phyloP scores from a whole-genome alignment of 1,140 invertebrate genomes.

The Drosophila tani region DNA sequence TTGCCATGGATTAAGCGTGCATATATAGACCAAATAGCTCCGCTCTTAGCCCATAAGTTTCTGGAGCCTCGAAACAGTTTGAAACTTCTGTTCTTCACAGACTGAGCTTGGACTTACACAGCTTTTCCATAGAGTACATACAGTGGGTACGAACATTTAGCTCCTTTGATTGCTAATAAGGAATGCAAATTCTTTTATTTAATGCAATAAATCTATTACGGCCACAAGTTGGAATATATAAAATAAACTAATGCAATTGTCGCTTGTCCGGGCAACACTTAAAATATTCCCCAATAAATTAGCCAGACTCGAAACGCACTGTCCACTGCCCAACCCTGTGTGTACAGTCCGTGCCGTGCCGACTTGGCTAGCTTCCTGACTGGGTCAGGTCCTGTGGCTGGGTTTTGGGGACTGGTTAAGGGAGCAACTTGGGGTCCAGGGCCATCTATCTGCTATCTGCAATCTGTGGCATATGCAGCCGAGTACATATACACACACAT shows the following conservation, averaged over 20 bases:
- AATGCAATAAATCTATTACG: neutral
- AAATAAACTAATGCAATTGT: constrained; percentile 18
- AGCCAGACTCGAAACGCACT: neutral
- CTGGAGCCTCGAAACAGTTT: neutral
- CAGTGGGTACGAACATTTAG: neutral
- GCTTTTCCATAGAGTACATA: neutral
- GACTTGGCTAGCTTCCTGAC: constrained; percentile 15
- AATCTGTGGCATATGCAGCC: constrained; percentile 62
- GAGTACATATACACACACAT: constrained; percentile 12
- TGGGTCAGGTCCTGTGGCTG: neutral
- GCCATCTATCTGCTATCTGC: constrained; percentile 59
- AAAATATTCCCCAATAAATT: constrained; percentile 6
- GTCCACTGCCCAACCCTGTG: neutral
- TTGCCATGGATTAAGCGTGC: constrained; percentile 14
- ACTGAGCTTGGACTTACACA: neutral
- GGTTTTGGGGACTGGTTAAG: neutral
- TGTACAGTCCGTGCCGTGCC: neutral
- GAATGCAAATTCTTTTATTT: neutral
- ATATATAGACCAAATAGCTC: constrained; percentile 6
- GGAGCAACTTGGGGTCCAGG: constrained; percentile 10
- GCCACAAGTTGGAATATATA: neutral
- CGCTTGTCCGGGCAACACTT: neutral
- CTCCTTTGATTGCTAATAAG: neutral
- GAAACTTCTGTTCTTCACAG: neutral
- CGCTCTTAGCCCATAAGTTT: constrained; percentile 5